Percentiles rank a stretch among this genome's conserved stretches.
phyloP scores from a whole-genome alignment of 2,113 vertebrate genomes.

The Oplegnathus fasciatus region DNA sequence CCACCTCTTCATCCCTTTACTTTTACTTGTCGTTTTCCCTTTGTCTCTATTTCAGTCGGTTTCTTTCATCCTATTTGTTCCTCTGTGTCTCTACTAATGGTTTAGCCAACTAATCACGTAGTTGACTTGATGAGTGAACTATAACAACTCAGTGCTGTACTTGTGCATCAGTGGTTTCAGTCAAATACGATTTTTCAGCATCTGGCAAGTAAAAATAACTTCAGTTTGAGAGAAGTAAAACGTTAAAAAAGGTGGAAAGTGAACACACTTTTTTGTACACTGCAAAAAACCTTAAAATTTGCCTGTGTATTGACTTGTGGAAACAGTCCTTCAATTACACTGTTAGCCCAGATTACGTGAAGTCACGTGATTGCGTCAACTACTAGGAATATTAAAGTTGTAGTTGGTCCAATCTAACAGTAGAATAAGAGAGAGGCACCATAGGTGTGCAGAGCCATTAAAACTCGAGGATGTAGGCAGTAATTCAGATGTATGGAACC shows the following conservation, averaged over 20 bases:
- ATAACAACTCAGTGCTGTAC: not conserved
- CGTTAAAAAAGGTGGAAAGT: not conserved
- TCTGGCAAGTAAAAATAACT: not conserved
- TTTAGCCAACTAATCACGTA: not conserved
- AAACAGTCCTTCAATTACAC: not conserved
- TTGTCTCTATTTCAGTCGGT: not conserved
- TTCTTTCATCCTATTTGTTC: not conserved
- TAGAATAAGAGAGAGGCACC: not conserved
- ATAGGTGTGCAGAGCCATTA: too few relatives aligned
- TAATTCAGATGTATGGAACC: not conserved
- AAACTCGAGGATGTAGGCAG: not conserved
- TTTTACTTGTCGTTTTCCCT: not conserved
- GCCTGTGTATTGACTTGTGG: not conserved
- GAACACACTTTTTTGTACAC: not conserved
- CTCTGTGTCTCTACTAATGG: not conserved
- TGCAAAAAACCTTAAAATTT: not conserved
- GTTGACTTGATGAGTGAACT: not conserved
- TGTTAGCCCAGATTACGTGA: not conserved
- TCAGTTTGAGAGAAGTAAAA: not conserved
- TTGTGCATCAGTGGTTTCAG: not conserved
- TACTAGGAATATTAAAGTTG: not conserved
- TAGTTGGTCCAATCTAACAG: not conserved
- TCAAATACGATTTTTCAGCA: not conserved
- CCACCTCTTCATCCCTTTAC: constrained; percentile 1
- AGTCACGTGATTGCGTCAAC: not conserved